Evolutionary conservation across 2,797 vertebrate genomes (phyloP), one percentile per base, ranked within the genome.

Genomic region (Sebastes cheni): DNA sequence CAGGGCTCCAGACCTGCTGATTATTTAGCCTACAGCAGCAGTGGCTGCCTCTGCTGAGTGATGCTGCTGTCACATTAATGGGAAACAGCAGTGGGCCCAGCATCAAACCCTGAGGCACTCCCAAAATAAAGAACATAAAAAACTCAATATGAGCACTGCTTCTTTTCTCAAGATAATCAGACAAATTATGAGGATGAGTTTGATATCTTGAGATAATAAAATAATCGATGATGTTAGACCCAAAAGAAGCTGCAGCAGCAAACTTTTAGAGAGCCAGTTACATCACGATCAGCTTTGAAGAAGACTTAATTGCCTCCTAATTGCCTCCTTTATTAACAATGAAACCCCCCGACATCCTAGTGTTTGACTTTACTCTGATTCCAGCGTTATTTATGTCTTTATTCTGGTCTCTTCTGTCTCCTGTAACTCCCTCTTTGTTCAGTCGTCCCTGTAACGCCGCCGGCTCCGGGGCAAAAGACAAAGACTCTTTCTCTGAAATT

Each of bases 401-500:
- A 7, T 32, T 77, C 55, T 12, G 2, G 18, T 74, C 42, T 22
- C 22, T 13, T 74, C 50, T 13, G 55, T 30, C 8, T 77, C 58
- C 62, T 54, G 34, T 39, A 42, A 60, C 13, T 59, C 64, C 25
- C 14, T 71, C 61, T 81, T 67, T 73, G 72, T 82, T 75, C 11
- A 1, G 5, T 62, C 18, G 20, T 30, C 8, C 58, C 62, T 46
- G 34, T 50, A 42, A 60, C 16, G 27, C 68, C 8, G 10, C 4
- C 1, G 6, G 67, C 79, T 69, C 12, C 2, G 2, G 34, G 62
- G 5, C 55, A 52, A 79, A 78, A 71, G 10, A 86, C 71, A 67
- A 82, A 83, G 65, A 67, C 66, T 77, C 62, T 80, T 79, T 81
- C 73, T 77, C 65, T 25, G 36, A 74, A 79, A 64, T n/a, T 27